Evolutionary conservation across 92 coral and sea anemone species (phyloP).

Genomic region (Pocillopora grandis): DNA sequence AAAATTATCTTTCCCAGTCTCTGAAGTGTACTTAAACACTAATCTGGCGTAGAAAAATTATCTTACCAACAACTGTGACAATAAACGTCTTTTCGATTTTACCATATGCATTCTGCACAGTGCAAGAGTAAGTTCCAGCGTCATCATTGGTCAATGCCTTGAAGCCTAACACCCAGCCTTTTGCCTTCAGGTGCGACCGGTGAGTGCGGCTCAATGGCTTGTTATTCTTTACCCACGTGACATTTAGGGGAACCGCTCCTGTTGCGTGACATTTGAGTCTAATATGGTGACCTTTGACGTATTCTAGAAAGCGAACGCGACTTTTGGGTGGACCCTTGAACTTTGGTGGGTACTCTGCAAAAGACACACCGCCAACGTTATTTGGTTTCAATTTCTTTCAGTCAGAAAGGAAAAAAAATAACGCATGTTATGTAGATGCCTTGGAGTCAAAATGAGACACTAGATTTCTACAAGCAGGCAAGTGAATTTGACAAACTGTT

Average conservation of each 20-base stretch:
- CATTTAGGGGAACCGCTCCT: constrained; percentile 57
- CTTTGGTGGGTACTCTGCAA: constrained; percentile 48
- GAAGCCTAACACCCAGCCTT: constrained; percentile 64
- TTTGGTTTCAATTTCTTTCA: background rate
- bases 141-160: constrained; percentile 40
- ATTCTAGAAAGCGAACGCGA: constrained; percentile 6
- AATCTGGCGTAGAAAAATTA: background rate
- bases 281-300: constrained; percentile 46
- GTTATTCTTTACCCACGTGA: constrained; percentile 63
- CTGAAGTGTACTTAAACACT: background rate
- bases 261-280: constrained; percentile 63
- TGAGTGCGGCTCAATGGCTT: constrained; percentile 14
- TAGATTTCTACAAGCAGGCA: too few species aligned
- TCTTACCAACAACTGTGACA: constrained; percentile 55
- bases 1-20: too few species aligned
- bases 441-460: too few species aligned
- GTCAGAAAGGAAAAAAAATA: background rate
- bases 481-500: too few species aligned
- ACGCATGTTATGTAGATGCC: background rate
- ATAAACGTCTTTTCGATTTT: constrained; percentile 57
- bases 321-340: constrained; percentile 33
- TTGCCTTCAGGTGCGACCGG: constrained; percentile 35
- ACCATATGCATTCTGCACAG: constrained; percentile 65
- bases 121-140: constrained; percentile 67
- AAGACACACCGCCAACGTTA: background rate